phyloP scores from a whole-genome alignment of 37 sponge, comb jelly and placozoan genomes.

The Theonella swinhoei region DNA sequence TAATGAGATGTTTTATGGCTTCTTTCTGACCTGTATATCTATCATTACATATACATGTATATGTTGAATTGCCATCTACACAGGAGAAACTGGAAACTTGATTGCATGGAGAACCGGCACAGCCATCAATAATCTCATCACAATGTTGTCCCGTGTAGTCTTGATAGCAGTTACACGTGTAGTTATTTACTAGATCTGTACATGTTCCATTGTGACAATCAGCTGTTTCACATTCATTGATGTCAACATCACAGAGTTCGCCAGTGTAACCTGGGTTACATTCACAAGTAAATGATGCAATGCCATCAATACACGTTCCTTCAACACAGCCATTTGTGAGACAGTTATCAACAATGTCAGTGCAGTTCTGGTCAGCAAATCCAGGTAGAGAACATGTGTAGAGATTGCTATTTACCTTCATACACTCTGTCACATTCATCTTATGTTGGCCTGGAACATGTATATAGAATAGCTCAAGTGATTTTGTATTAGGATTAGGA shows the following conservation, averaged over 20 bases:
- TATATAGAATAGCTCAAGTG: no score
- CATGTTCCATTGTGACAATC: slow-evolving; percentile 13
- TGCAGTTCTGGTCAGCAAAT: slow-evolving; percentile 25
- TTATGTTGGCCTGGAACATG: no score
- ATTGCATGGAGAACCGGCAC: slow-evolving; percentile 27
- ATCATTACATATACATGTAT: slow-evolving; percentile 52
- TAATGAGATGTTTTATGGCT: no score
- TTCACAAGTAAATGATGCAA: slow-evolving; percentile 1
- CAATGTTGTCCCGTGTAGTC: slow-evolving; percentile 68
- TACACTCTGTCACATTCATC: slow-evolving; percentile 41
- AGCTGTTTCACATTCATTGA: not conserved
- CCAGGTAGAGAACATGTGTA: slow-evolving; percentile 30
- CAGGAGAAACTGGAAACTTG: slow-evolving; percentile 26
- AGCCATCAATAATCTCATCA: slow-evolving; percentile 61
- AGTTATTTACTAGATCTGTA: slow-evolving; percentile 15
- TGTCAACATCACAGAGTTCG: slow-evolving; percentile 36
- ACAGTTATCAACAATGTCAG: slow-evolving; percentile 62
- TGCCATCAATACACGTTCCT: slow-evolving; percentile 7
- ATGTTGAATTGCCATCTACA: not conserved
- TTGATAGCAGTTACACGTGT: slow-evolving; percentile 40
- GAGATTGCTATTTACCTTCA: slow-evolving; percentile 37
- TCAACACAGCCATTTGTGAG: slow-evolving; percentile 29
- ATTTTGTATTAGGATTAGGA: no score
- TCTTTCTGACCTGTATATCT: slow-evolving; percentile 62
- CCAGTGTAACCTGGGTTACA: slow-evolving; percentile 54